Evolutionary conservation across 30 jellyfish, hydroid and myxozoan species (phyloP).

Genomic region (Nemopilema nomurai): DNA sequence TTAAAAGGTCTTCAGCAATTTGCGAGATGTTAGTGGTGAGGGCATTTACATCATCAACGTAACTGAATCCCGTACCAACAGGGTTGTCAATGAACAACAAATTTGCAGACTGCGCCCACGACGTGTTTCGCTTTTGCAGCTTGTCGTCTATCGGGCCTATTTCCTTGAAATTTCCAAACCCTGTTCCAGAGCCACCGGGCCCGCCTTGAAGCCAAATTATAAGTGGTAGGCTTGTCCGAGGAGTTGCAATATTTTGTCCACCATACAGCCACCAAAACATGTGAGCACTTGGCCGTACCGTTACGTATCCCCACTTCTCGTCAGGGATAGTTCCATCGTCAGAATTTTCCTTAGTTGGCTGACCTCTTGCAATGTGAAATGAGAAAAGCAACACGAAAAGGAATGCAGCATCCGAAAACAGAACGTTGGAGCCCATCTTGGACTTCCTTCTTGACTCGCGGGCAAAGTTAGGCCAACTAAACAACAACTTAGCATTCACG

Average conservation of each 20-base stretch:
- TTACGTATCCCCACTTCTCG: conserved; percentile 95
- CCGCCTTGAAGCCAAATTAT: conserved; percentile 97
- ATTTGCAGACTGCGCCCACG: conserved; percentile 80
- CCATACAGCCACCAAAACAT: conserved; percentile 97
- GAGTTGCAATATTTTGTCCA: conserved; percentile 53
- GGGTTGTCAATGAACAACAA: conserved; percentile 87
- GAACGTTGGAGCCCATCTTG: background rate
- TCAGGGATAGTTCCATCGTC: conserved; percentile 52
- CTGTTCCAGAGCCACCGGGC: conserved; percentile 94
- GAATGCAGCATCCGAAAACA: background rate
- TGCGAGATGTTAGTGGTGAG: conserved; percentile 77
- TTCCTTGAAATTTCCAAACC: conserved; percentile 86
- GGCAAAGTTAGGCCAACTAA: too few species aligned
- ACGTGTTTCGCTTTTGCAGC: conserved; percentile 72
- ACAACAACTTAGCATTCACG: background rate
- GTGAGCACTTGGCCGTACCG: conserved; percentile 85
- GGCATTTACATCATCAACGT: conserved; percentile 71
- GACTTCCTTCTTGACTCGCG: too few species aligned
- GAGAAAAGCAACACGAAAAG: background rate
- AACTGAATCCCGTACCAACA: conserved; percentile 93
- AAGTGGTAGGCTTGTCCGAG: conserved; percentile 57
- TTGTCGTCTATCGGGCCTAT: conserved; percentile 83
- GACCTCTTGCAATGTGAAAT: background rate
- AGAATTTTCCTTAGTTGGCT: background rate
- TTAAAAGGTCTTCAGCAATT: conserved; percentile 83